Evolutionary conservation across 2,888 invertebrate species (phyloP).

Genomic region (Spodoptera picta): DNA sequence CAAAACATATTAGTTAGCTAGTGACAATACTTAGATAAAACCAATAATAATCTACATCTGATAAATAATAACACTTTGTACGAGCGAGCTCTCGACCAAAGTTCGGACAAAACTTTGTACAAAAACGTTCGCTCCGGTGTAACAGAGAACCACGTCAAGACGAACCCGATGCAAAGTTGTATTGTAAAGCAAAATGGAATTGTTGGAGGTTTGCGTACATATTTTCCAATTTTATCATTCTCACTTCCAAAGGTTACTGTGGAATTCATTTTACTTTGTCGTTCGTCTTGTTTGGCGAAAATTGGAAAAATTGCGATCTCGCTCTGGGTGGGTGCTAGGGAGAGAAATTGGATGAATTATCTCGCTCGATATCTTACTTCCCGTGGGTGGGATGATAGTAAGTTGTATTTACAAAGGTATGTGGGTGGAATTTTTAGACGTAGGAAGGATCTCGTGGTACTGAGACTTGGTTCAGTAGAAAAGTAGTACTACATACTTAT

Average conservation of each 20-base stretch:
- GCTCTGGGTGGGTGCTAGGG: not conserved
- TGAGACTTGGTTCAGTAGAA: too few species aligned
- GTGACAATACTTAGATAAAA: too few species aligned
- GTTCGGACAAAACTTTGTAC: not conserved
- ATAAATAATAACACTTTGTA: too few species aligned
- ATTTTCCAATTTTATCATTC: constrained; percentile 69
- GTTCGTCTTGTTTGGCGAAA: constrained; percentile 15
- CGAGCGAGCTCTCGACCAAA: not conserved
- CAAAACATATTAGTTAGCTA: too few species aligned
- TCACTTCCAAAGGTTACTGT: constrained; percentile 52
- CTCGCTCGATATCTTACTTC: not conserved
- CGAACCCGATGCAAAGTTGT: constrained; percentile 61
- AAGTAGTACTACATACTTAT: too few species aligned
- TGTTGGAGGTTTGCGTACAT: constrained; percentile 59
- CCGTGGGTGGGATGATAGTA: not conserved
- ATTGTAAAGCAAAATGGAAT: constrained; percentile 67
- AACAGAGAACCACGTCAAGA: constrained; percentile 42
- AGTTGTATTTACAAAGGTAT: too few species aligned
- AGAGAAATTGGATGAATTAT: constrained; percentile 17
- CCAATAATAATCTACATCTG: too few species aligned
- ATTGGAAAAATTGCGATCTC: constrained; percentile 27
- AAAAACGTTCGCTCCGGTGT: constrained; percentile 47
- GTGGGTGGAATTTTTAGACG: too few species aligned
- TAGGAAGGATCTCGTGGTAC: too few species aligned
- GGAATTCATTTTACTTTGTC: constrained; percentile 55